Percentiles rank a stretch among this genome's conserved stretches.
phyloP scores from a whole-genome alignment of 2,113 vertebrate species.

The Ctenodactylus gundi region DNA sequence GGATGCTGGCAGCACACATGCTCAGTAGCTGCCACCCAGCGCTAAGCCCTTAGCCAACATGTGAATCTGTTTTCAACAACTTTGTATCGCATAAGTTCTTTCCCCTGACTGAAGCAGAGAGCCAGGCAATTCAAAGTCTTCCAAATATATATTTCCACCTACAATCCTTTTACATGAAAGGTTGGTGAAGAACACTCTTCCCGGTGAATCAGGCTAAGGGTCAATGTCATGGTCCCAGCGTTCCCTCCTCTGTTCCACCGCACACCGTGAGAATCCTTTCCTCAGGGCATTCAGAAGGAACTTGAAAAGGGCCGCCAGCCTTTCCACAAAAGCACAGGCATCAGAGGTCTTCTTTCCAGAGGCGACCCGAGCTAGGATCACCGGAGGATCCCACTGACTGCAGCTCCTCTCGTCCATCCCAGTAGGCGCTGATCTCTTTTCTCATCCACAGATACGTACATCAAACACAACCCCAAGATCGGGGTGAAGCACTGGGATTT shows the following conservation, averaged over 20 bases:
- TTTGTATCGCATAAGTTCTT: background rate
- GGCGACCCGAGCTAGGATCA: background rate
- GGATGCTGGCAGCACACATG: rapidly evolving
- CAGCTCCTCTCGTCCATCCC: background rate
- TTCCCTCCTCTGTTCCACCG: background rate
- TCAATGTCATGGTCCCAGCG: background rate
- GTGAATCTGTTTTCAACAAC: background rate
- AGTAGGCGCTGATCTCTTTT: background rate
- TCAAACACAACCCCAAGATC: background rate
- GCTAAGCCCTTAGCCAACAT: background rate
- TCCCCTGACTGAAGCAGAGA: background rate
- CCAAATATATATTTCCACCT: background rate
- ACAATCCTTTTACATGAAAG: slow-evolving; percentile 2
- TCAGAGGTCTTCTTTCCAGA: slow-evolving; percentile 13
- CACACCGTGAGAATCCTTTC: background rate
- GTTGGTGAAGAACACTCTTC: background rate
- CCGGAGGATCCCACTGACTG: background rate
- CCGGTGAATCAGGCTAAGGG: background rate
- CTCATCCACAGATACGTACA: background rate
- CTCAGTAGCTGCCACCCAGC: background rate
- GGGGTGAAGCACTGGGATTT: background rate
- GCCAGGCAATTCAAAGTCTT: background rate
- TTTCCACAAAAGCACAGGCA: slow-evolving; percentile 4
- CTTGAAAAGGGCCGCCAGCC: background rate
- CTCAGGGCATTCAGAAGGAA: background rate